phyloP scores from a whole-genome alignment of 2,888 invertebrate species.

The Pemphredon lugubris region DNA sequence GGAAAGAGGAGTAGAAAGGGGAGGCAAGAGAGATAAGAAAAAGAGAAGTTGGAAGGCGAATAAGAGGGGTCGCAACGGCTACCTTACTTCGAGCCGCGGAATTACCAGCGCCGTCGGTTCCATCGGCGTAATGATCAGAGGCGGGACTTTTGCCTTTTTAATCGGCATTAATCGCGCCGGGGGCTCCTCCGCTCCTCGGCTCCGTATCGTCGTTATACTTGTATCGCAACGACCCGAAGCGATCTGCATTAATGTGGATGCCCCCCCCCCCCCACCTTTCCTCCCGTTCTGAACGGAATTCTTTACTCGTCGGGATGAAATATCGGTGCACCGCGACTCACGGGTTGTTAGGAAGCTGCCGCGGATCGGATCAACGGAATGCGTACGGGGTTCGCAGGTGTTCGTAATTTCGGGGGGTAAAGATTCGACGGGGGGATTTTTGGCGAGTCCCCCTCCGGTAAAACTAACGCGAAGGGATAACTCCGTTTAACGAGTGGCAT shows the following conservation, averaged over 20 bases:
- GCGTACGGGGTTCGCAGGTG: conserved; percentile 24
- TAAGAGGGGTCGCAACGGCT: conserved; percentile 61
- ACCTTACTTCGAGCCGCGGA: conserved; percentile 73
- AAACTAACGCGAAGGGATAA: too few relatives aligned
- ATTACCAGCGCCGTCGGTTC: conserved; percentile 63
- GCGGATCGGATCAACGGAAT: conserved; percentile 38
- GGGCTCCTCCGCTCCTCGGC: conserved; percentile 39
- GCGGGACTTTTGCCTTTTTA: conserved; percentile 72
- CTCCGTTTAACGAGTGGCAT: too few relatives aligned
- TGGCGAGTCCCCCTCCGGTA: too few relatives aligned
- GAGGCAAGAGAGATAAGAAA: conserved; percentile 19
- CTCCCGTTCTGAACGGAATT: conserved; percentile 37
- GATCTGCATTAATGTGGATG: conserved; percentile 60
- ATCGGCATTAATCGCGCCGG: conserved; percentile 72
- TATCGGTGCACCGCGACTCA: conserved; percentile 28
- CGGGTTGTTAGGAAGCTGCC: conserved; percentile 31
- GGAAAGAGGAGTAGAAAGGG: conserved; percentile 30
- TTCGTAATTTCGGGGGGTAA: too few relatives aligned
- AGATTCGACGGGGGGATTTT: not conserved
- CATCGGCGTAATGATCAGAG: conserved; percentile 68
- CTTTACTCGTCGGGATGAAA: conserved; percentile 41
- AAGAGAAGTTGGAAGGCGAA: conserved; percentile 19
- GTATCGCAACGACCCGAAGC: conserved; percentile 46
- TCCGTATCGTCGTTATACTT: conserved; percentile 33
- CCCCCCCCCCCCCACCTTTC: conserved; percentile 41